Conservation (phyloP, 2,113 vertebrate species). For the Chloroceryle aenea region DNA sequence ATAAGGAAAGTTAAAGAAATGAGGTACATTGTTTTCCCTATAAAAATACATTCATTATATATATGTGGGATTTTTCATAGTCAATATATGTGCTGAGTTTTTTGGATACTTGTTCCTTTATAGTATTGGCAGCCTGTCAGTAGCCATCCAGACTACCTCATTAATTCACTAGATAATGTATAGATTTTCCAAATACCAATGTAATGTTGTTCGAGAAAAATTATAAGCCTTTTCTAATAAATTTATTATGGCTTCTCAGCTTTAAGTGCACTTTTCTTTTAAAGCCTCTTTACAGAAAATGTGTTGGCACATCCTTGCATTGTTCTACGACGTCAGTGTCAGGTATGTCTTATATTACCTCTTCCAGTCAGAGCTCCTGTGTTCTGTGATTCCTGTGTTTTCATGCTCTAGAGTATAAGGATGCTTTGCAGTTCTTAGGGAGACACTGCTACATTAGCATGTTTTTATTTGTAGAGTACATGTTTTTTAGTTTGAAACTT, state of each 20-base stretch:
- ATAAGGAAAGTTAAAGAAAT: background rate
- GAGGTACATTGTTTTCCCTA: background rate
- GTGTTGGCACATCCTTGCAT: constrained; percentile 96
- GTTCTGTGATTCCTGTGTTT: background rate
- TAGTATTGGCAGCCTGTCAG: background rate
- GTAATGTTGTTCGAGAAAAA: background rate
- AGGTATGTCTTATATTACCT: constrained; percentile 78
- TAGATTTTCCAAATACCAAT: background rate
- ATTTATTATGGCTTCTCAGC: background rate
- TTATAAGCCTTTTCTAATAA: background rate
- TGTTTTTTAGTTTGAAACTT: background rate
- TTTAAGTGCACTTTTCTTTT: constrained; percentile 49
- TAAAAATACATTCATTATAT: background rate
- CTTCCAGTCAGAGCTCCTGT: background rate
- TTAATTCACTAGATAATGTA: background rate
- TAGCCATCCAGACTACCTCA: background rate
- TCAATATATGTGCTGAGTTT: background rate
- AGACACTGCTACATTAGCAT: background rate
- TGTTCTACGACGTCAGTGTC: constrained; percentile 94
- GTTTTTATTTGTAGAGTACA: background rate
- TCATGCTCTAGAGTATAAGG: background rate
- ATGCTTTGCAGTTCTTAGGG: background rate
- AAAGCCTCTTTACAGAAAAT: constrained; percentile 96
- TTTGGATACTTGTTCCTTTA: background rate
- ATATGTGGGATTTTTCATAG: background rate